Conservation (phyloP, 2,888 invertebrate genomes). For the Dinocampus coccinellae region DNA sequence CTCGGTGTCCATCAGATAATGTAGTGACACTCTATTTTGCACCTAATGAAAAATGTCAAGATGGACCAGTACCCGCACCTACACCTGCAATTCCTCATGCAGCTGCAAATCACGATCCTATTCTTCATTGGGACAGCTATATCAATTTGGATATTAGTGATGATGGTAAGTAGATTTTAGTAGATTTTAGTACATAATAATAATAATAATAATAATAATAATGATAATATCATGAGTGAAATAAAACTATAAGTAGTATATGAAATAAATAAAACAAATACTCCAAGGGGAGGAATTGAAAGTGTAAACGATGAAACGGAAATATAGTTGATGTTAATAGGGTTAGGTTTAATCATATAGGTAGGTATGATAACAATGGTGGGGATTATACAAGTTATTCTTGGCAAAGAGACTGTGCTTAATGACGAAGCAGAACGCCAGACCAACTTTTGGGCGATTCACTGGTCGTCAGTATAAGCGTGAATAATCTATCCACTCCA, state of each 20-base stretch:
- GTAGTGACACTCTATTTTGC: constrained; percentile 89
- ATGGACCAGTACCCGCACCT: constrained; percentile 76
- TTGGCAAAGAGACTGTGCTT: constrained; percentile 57
- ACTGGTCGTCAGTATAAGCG: constrained; percentile 41
- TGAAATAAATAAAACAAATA: not conserved
- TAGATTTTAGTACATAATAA: no score
- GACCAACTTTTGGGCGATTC: constrained; percentile 58
- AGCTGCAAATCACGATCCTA: constrained; percentile 77
- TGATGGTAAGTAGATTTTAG: constrained; percentile 62
- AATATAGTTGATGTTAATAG: no score
- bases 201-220: no score
- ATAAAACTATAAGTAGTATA: no score
- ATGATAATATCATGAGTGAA: no score
- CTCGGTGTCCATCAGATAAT: constrained; percentile 85
- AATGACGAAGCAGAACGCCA: constrained; percentile 41
- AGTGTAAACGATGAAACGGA: no score
- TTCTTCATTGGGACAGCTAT: constrained; percentile 84
- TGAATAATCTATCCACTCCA: not conserved
- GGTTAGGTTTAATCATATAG: constrained; percentile 2
- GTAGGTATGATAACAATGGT: constrained; percentile 41
- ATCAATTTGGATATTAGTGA: constrained; percentile 73
- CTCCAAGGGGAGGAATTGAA: no score
- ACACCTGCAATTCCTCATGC: constrained; percentile 80
- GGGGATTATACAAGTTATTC: constrained; percentile 59
- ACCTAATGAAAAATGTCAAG: constrained; percentile 72